These are phyloP conservation scores for Oikopleura albicans DNA, from an alignment of 23 tunicate species.

Conservation along the genomic window DNA sequence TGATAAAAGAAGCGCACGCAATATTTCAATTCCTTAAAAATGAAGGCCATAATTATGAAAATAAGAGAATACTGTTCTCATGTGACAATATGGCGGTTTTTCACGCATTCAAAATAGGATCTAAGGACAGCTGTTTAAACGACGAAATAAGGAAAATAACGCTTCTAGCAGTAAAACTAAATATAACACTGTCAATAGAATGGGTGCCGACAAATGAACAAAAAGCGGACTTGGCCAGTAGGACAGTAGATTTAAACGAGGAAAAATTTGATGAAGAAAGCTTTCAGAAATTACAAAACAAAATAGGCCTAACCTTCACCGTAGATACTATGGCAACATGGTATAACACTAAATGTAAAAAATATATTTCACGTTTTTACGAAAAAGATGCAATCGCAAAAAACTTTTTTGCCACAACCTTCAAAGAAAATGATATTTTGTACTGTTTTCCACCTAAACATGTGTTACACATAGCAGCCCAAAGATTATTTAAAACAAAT, in stretches of 20 bases:
- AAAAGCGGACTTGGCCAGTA: neutral
- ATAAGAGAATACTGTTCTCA: neutral
- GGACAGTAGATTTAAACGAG: neutral
- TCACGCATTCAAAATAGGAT: neutral
- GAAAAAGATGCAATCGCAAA: neutral
- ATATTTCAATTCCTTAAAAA: neutral
- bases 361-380: neutral
- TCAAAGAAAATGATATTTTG: neutral
- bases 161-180: neutral
- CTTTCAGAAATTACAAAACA: neutral
- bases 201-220: neutral
- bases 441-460: neutral
- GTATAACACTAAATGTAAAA: neutral
- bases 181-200: neutral
- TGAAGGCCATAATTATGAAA: neutral
- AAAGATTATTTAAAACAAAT: neutral
- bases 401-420: neutral
- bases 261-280: neutral
- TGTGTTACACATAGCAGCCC: neutral
- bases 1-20: neutral
- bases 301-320: neutral
- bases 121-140: neutral
- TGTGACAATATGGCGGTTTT: neutral
- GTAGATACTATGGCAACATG: neutral
- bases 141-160: neutral